phyloP scores from a whole-genome alignment of 2,888 invertebrate genomes.

The Metallyticus violacea region DNA sequence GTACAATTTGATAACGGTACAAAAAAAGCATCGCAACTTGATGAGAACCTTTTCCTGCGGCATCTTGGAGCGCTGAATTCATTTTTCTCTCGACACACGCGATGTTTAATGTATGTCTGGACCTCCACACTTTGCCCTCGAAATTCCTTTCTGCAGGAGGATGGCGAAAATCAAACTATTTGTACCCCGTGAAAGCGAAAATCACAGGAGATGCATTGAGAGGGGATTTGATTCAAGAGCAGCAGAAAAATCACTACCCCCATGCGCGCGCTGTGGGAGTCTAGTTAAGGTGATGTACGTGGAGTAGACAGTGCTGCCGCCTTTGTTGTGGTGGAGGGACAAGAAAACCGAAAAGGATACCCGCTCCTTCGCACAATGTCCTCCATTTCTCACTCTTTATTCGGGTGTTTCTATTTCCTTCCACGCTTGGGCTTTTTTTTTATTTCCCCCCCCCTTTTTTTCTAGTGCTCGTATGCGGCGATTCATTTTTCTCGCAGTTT shows the following conservation, averaged over 20 bases:
- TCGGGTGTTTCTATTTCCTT: conserved; percentile 21
- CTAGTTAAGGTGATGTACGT: not conserved
- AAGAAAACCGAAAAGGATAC: not conserved
- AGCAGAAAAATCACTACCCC: not conserved
- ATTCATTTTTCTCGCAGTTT: not conserved
- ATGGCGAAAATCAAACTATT: not conserved
- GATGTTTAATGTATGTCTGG: not conserved
- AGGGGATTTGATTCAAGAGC: not conserved
- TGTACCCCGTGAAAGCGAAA: not conserved
- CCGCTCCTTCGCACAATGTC: conserved; percentile 19
- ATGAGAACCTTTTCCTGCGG: not conserved
- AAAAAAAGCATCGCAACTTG: no score
- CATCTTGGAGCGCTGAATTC: not conserved
- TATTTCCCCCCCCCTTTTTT: not conserved
- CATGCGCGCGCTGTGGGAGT: not conserved
- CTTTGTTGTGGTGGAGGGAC: not conserved
- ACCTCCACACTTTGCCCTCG: not conserved
- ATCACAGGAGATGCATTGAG: no score
- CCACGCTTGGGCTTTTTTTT: conserved; percentile 12
- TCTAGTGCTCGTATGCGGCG: not conserved
- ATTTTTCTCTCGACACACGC: not conserved
- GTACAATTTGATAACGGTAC: no score
- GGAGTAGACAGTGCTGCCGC: not conserved
- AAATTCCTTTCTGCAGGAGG: no score
- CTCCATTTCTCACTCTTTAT: conserved; percentile 22